Percentiles rank a stretch among this genome's conserved stretches.
Conservation (phyloP, 2,888 invertebrate species). For the Aporophyla lueneburgensis region DNA sequence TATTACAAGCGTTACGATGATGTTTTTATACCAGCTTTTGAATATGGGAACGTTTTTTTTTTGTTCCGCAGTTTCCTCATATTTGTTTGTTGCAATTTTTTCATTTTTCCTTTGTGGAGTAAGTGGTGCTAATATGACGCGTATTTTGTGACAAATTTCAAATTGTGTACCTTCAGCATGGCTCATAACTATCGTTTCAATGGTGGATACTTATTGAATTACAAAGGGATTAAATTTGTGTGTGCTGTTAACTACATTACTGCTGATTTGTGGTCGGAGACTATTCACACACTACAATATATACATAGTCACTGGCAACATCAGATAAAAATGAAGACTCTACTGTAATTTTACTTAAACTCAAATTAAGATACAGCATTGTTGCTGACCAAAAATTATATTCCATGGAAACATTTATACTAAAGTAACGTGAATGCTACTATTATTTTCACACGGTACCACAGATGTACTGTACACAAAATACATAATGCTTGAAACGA, state of each 20-base stretch:
- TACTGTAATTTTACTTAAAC: neutral
- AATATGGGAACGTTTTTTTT: slow-evolving; percentile 42
- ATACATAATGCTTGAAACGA: slow-evolving; percentile 11
- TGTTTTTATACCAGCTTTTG: slow-evolving; percentile 64
- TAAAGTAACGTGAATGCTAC: neutral
- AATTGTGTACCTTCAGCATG: neutral
- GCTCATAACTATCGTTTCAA: neutral
- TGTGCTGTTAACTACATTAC: neutral
- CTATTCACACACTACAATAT: neutral
- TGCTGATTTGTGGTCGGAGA: neutral
- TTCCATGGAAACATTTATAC: neutral
- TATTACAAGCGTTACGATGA: slow-evolving; percentile 58
- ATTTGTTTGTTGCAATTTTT: slow-evolving; percentile 32
- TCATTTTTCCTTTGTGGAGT: slow-evolving; percentile 15
- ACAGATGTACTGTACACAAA: slow-evolving; percentile 2
- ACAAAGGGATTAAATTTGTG: neutral
- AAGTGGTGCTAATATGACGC: slow-evolving; percentile 24
- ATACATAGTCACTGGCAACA: neutral
- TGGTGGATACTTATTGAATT: neutral
- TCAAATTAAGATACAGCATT: neutral
- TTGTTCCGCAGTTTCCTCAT: slow-evolving; percentile 17
- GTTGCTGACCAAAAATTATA: neutral
- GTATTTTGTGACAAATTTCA: neutral
- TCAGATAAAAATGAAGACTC: neutral
- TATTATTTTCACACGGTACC: neutral